Evolutionary conservation across 1,140 invertebrate species (phyloP), one percentile per base, ranked within the genome.

Genomic region (Drosophila busckii): DNA sequence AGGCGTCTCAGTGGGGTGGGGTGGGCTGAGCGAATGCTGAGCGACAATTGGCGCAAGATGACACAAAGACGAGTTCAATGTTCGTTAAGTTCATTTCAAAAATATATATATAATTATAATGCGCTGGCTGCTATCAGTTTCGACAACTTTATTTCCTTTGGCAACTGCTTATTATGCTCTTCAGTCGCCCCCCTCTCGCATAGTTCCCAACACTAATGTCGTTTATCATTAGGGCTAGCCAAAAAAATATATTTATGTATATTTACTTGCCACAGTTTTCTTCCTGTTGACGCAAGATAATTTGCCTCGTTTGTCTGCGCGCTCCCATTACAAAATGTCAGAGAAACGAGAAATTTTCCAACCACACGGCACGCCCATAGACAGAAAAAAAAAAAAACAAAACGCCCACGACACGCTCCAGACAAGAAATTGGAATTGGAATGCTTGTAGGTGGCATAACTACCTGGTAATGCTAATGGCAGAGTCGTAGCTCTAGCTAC

Each of bases 271-370:
- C 38, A 35, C 34, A 64, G 58, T 59, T 80, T 73, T 75, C 69
- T 56, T 80, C 75, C 69, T 80, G 69, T 82, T 75, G 76, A 75
- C 69, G 76, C 70, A 55, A 82, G 76, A 82, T 82, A 75, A 82
- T 82, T 82, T 82, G 69, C 34, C 50, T 66, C 41, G 54, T 52
- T 60, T 59, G 54, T 64, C 45, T 37, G 54, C 28, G 31, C 25
- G 48, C 41, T 60, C 32, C 59, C 60, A 68, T 69, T 83, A 82
- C 75, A 82, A 82, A 82, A 82, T 82, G 75, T 82, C 75, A 64
- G 59, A n/a, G n/a, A n/a, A n/a, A n/a, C n/a, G n/a, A n/a, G n/a
- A 82, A 82, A 83, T 62, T 70, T 66, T 45, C 63, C 54, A 41
- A 62, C 35, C 45, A 44, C 45, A 41, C 20, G 45, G 37, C 67